Percentiles rank a stretch among this genome's conserved stretches.
phyloP scores from a whole-genome alignment of 2,797 vertebrate genomes.

The Parambassis ranga region DNA sequence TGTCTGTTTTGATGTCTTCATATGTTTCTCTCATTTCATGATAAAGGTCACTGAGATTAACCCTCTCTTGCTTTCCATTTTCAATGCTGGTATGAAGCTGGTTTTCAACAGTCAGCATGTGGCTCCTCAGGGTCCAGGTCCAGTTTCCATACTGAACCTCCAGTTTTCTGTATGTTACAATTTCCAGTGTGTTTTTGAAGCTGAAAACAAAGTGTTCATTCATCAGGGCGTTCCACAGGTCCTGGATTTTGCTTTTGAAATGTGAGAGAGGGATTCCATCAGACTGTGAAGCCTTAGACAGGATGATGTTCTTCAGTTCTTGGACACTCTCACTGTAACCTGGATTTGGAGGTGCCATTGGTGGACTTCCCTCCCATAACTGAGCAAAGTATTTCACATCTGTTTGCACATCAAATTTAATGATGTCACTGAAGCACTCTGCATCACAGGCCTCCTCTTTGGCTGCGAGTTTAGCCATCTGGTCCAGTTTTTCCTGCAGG shows the following conservation, averaged over 20 bases:
- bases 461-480: too few species aligned
- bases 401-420: too few species aligned
- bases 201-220: too few species aligned
- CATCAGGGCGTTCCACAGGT: slow-evolving; percentile 77
- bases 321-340: slow-evolving; percentile 74
- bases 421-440: too few species aligned
- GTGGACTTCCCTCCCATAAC: slow-evolving; percentile 80
- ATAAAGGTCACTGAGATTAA: not conserved
- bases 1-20: too few species aligned
- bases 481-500: too few species aligned
- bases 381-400: slow-evolving; percentile 76
- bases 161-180: slow-evolving; percentile 69
- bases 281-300: slow-evolving; percentile 53
- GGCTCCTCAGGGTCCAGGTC: slow-evolving; percentile 74
- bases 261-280: slow-evolving; percentile 57
- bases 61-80: not conserved
- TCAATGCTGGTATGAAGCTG: slow-evolving; percentile 13
- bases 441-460: too few species aligned
- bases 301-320: slow-evolving; percentile 70
- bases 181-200: slow-evolving; percentile 79
- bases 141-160: slow-evolving; percentile 68
- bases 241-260: slow-evolving; percentile 61
- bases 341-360: slow-evolving; percentile 82
- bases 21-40: too few species aligned
- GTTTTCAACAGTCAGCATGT: slow-evolving; percentile 56